A percentile compares a stretch with the other conserved stretches of the same genome.
Conservation (phyloP, 2,888 invertebrate genomes). For the Eupithecia insigniata region DNA sequence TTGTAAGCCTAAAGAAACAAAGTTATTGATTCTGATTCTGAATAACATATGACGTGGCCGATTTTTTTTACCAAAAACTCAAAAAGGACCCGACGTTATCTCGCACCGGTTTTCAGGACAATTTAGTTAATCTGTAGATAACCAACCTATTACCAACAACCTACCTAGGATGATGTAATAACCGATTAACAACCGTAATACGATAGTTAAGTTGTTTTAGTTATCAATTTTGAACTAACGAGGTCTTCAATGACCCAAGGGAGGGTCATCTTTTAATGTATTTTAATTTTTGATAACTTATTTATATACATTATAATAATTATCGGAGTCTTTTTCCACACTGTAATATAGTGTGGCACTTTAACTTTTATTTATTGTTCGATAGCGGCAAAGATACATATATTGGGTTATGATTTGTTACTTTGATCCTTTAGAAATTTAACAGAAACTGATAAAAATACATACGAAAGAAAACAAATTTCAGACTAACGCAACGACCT, state of each 20-base stretch:
- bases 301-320: neutral
- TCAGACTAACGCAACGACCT: neutral
- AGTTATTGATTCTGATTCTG: too few relatives aligned
- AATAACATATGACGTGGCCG: neutral
- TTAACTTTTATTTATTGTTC: neutral
- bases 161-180: slow-evolving; percentile 8
- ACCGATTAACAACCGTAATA: slow-evolving; percentile 8
- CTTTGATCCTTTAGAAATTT: neutral
- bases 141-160: neutral
- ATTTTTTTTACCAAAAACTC: neutral
- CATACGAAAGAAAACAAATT: neutral
- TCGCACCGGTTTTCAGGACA: neutral
- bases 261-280: neutral
- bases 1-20: too few relatives aligned
- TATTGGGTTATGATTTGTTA: neutral
- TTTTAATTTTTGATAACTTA: slow-evolving; percentile 1
- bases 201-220: neutral
- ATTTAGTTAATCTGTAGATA: slow-evolving; percentile 4
- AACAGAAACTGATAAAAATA: neutral
- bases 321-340: neutral
- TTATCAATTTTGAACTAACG: slow-evolving; percentile 3
- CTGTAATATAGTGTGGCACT: neutral
- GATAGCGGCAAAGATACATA: neutral
- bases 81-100: neutral
- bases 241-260: neutral